Conservation (phyloP, 2,113 vertebrate genomes). For the Elephas maximus region DNA sequence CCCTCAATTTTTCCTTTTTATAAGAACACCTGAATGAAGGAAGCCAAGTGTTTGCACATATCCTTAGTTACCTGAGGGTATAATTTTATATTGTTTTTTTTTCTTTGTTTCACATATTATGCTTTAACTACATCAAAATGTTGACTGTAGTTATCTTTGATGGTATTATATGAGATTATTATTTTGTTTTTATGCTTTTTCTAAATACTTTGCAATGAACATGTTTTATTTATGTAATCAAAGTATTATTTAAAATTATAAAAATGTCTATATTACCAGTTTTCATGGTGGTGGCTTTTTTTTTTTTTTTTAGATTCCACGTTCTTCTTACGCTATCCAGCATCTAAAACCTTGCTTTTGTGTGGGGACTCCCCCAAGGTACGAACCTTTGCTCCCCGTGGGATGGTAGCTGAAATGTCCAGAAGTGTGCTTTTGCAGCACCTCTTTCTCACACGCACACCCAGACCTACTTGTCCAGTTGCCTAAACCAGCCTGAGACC, state of each 20-base stretch:
- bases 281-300: not conserved
- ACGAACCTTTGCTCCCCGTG: not conserved
- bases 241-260: constrained; percentile 35
- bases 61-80: not conserved
- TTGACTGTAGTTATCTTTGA: constrained; percentile 40
- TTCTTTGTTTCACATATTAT: not conserved
- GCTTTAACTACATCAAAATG: constrained; percentile 44
- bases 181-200: not conserved
- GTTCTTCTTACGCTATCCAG: not conserved
- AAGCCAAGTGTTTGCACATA: not conserved
- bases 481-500: not conserved
- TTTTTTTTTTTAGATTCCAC: too few relatives aligned
- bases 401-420: not conserved
- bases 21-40: not conserved
- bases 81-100: not conserved
- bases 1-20: constrained; percentile 2
- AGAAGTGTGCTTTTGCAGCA: not conserved
- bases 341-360: not conserved
- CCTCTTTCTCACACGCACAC: not conserved
- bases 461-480: not conserved
- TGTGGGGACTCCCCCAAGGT: not conserved
- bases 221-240: constrained; percentile 52
- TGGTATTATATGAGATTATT: not conserved
- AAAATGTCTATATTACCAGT: not conserved
- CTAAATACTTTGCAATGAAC: constrained; percentile 41